Evolutionary conservation across 35 echinoderm and acorn worm genomes (phyloP), one percentile per base, ranked within the genome.

Genomic region (Apostichopus parvimensis): DNA sequence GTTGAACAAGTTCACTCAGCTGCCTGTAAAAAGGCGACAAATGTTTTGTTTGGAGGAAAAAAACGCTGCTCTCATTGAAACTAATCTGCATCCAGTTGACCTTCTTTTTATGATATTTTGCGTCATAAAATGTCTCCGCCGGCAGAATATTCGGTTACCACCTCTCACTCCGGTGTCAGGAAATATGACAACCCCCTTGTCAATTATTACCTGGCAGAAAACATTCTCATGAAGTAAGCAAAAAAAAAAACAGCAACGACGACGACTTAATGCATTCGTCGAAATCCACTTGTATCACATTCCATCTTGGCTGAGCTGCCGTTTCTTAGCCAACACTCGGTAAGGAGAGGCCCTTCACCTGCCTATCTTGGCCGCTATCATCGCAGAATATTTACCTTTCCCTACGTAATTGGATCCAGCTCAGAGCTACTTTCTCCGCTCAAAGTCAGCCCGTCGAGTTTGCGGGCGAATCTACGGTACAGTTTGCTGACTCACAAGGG

Each of bases 1-100:
- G 81, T 84, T 84, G 81, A 84, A 84, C 81, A 84, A 84, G 81
- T 84, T 84, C 81, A 84, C 58, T 84, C 81, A 84, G 57, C 81
- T 84, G 81, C 81, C 81, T 84, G 15, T 84, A 20, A 82, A 53
- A 56, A 53, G 56, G 54, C 57, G 15, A n/a, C 81, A 61, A 18
- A 75, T 14, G 71, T 75, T 75, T 18, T 75, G 15, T 84, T 84
- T 59, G 58, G 54, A 22, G 3, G 4, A 45, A 58, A 84, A 58
- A 80, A 53, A 58, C 20, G 56, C 58, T 84, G 56, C 81, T 84
- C 81, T 58, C n/a, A 22, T 75, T 56, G 81, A 84, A 84, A 84
- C 53, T 59, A 17, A 84, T 84, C 81, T 84, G 57, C 81, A 84
- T 84, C 81, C 56, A 56, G 53, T 84, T 84, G 81, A 84, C 81